Conservation (phyloP, 2,888 invertebrate species). For the Capitulum mitella region DNA sequence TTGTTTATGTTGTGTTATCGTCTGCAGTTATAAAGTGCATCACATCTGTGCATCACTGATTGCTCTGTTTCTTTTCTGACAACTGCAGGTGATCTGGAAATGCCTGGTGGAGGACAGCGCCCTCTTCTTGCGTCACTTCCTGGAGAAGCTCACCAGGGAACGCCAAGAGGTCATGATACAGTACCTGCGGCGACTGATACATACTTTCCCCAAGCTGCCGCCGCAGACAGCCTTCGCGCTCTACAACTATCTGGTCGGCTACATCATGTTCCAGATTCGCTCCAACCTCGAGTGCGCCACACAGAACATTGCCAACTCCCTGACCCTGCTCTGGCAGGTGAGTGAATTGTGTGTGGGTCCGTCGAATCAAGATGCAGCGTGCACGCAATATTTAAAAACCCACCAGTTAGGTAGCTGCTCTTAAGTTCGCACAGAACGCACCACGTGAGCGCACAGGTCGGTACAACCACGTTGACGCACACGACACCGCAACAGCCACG, state of each 20-base stretch:
- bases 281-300: constrained; percentile 94
- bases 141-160: constrained; percentile 88
- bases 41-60: too few species aligned
- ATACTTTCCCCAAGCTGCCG: constrained; percentile 47
- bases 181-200: constrained; percentile 49
- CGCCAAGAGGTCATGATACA: constrained; percentile 93
- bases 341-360: too few species aligned
- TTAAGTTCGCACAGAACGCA: too few species aligned
- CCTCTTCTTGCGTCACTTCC: constrained; percentile 85
- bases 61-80: too few species aligned
- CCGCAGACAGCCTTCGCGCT: constrained; percentile 81
- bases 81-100: constrained; percentile 79
- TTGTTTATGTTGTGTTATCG: too few species aligned
- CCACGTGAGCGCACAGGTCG: too few species aligned
- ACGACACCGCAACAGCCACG: too few species aligned
- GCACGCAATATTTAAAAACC: too few species aligned
- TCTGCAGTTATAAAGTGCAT: too few species aligned
- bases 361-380: too few species aligned
- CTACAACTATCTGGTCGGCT: constrained; percentile 98
- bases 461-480: too few species aligned
- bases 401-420: too few species aligned
- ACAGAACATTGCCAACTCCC: constrained; percentile 84
- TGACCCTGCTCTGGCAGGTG: constrained; percentile 95
- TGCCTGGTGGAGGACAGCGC: constrained; percentile 97
- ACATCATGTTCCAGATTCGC: constrained; percentile 98